Percentiles rank a stretch among this genome's conserved stretches.
phyloP scores from a whole-genome alignment of 2,888 invertebrate genomes.

The Sesia apiformis region DNA sequence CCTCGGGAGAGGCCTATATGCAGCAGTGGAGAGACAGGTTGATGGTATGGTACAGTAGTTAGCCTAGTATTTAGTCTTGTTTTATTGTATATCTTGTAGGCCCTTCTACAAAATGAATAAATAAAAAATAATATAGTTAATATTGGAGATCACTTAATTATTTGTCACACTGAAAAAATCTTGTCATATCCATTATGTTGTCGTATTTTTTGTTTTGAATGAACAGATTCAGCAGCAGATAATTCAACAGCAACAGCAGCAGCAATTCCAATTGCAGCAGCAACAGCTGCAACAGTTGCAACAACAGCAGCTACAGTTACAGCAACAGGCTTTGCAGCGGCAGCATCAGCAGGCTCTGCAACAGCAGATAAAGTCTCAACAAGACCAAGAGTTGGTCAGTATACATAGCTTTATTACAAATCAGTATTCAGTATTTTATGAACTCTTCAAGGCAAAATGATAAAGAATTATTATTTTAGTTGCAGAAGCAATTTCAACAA shows the following conservation, averaged over 20 bases:
- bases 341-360: constrained; percentile 72
- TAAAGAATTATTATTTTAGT: constrained; percentile 17
- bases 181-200: background rate
- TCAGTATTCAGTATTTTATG: background rate
- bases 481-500: constrained; percentile 47
- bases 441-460: background rate
- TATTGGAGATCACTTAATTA: no score
- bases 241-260: constrained; percentile 41
- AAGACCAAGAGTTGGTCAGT: constrained; percentile 64
- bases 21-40: no score
- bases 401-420: constrained; percentile 1
- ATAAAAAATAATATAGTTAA: no score
- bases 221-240: constrained; percentile 44
- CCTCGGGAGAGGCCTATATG: no score
- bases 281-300: constrained; percentile 15
- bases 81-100: no score
- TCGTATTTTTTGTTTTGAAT: background rate
- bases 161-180: no score
- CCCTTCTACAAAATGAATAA: no score
- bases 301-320: constrained; percentile 38
- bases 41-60: no score
- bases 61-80: no score
- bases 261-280: constrained; percentile 48
- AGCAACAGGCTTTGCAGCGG: constrained; percentile 50
- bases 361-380: constrained; percentile 74